These are phyloP conservation scores for Heliopora coerulea DNA, from an alignment of 92 coral and sea anemone species.

Conservation along the genomic window DNA sequence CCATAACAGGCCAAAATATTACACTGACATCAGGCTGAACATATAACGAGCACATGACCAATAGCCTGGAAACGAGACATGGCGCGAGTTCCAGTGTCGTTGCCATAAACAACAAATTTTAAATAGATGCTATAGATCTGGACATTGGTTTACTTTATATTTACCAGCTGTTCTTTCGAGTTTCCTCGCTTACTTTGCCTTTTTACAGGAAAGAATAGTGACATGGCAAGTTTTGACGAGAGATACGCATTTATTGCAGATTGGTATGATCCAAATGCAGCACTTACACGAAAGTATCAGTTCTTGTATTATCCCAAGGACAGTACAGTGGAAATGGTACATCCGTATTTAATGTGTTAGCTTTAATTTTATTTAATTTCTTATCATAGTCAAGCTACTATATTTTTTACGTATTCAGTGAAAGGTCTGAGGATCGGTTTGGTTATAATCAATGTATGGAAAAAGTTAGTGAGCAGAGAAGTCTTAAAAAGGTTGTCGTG, in stretches of 20 bases:
- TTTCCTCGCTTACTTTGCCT: background rate
- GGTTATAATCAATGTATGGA: no score
- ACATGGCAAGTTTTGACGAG: constrained; percentile 42
- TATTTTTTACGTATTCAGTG: no score
- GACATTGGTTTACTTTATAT: no score
- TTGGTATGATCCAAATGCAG: constrained; percentile 94
- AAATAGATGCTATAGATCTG: background rate
- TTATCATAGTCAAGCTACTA: no score
- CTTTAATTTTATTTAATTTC: no score
- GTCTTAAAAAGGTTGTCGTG: no score
- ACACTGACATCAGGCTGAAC: no score
- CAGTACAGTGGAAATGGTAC: constrained; percentile 92
- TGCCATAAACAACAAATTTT: constrained; percentile 36
- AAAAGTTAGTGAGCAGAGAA: no score
- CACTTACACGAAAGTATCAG: constrained; percentile 90
- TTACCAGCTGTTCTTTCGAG: constrained; percentile 1
- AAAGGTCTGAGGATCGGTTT: no score
- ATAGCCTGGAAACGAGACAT: constrained; percentile 1
- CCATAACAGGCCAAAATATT: no score
- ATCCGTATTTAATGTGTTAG: no score
- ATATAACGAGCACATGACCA: no score
- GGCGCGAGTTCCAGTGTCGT: constrained; percentile 21
- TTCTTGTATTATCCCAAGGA: constrained; percentile 86
- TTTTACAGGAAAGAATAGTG: background rate
- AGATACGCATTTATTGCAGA: constrained; percentile 91